Conservation (phyloP, 2,797 vertebrate species). For the Pseudotriccus pelzelni region DNA sequence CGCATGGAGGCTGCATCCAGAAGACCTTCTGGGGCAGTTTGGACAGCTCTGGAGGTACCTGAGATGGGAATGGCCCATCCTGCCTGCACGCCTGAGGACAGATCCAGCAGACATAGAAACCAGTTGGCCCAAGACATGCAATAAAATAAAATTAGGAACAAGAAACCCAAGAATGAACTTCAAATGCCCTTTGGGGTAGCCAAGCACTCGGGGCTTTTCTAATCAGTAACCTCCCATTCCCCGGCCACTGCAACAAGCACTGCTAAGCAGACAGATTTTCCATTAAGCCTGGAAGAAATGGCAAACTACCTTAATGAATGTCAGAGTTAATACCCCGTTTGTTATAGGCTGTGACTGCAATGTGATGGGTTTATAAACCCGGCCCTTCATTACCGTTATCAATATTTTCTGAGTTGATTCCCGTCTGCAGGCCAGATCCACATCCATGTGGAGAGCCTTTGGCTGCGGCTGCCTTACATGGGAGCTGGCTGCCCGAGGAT, state of each 20-base stretch:
- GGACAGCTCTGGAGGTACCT: neutral
- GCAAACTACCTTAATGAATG: conserved; percentile 67
- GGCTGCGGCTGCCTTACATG: neutral
- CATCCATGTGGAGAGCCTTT: neutral
- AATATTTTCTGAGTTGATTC: conserved; percentile 22
- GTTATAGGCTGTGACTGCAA: conserved; percentile 43
- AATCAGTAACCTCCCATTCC: neutral
- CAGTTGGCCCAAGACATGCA: neutral
- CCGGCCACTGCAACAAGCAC: conserved; percentile 6
- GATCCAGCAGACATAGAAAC: neutral
- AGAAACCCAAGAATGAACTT: conserved; percentile 29
- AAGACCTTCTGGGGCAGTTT: neutral
- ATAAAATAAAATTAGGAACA: neutral
- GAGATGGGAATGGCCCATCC: neutral
- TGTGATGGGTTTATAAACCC: conserved; percentile 56
- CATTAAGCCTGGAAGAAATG: conserved; percentile 54
- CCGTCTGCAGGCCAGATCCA: neutral
- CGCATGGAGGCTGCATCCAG: neutral
- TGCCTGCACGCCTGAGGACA: neutral
- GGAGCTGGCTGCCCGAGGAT: conserved; percentile 15
- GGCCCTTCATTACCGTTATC: conserved; percentile 49
- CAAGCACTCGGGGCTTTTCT: neutral
- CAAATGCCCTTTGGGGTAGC: conserved; percentile 33
- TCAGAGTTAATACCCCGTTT: conserved; percentile 52
- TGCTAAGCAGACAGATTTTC: conserved; percentile 56